A percentile compares a stretch with the other conserved stretches of the same genome.
These are phyloP conservation scores for Zootermopsis nevadensis DNA, from an alignment of 2,888 invertebrate species.

Conservation along the genomic window DNA sequence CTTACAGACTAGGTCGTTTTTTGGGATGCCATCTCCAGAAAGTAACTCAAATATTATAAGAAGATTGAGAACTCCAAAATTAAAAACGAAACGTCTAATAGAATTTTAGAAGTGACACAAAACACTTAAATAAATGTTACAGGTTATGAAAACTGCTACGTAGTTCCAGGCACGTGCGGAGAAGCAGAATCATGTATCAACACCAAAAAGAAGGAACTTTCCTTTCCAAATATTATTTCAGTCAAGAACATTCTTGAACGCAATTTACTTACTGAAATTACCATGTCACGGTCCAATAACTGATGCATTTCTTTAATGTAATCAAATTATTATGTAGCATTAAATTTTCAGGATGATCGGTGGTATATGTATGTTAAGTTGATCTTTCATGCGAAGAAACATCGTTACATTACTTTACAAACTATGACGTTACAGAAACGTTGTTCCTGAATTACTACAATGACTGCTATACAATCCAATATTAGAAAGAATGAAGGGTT, in stretches of 20 bases:
- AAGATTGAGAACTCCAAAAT: too few relatives aligned
- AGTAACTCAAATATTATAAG: too few relatives aligned
- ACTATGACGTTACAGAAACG: neutral
- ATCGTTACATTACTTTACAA: conserved; percentile 2
- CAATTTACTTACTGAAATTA: neutral
- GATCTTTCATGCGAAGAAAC: neutral
- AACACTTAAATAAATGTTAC: too few relatives aligned
- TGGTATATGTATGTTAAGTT: neutral
- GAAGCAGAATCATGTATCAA: too few relatives aligned
- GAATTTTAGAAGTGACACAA: too few relatives aligned
- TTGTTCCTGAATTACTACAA: conserved; percentile 16
- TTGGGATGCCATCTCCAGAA: too few relatives aligned
- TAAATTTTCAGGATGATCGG: neutral
- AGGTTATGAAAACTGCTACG: too few relatives aligned
- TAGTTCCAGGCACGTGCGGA: too few relatives aligned
- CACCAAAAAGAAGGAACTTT: neutral
- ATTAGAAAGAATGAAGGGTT: conserved; percentile 27
- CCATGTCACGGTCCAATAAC: neutral
- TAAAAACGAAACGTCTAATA: too few relatives aligned
- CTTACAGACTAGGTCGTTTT: too few relatives aligned
- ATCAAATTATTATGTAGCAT: neutral
- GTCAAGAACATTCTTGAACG: neutral
- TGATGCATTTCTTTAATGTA: neutral
- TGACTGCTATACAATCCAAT: conserved; percentile 40
- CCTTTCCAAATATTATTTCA: neutral